These are phyloP conservation scores for Aromia moschata DNA, from an alignment of 2,888 invertebrate genomes.

Conservation along the genomic window DNA sequence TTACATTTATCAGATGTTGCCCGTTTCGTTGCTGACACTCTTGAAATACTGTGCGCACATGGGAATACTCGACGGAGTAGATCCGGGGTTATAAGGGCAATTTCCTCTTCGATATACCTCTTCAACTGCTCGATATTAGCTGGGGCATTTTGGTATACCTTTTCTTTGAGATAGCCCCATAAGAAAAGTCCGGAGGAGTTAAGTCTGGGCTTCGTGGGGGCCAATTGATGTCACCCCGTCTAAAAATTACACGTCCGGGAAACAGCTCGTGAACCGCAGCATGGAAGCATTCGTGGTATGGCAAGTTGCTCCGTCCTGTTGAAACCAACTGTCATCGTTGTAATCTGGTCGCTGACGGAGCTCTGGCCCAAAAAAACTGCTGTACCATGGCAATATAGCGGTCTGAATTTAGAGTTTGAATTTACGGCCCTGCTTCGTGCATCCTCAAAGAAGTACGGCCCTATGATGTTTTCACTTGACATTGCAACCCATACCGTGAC, in stretches of 20 bases:
- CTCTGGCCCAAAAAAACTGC: too few species aligned
- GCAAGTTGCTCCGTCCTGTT: background rate
- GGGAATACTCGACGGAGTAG: background rate
- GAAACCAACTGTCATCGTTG: too few species aligned
- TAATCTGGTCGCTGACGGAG: too few species aligned
- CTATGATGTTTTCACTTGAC: too few species aligned
- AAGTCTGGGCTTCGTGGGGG: constrained; percentile 9
- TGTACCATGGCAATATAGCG: too few species aligned
- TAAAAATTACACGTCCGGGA: constrained; percentile 8
- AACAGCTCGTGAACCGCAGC: constrained; percentile 6
- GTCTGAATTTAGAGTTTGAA: too few species aligned
- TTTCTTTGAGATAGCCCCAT: background rate
- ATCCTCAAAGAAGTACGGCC: too few species aligned
- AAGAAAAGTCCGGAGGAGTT: background rate
- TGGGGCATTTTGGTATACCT: background rate
- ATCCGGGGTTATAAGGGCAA: background rate
- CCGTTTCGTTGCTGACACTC: background rate
- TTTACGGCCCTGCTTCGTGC: too few species aligned
- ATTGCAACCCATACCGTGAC: too few species aligned
- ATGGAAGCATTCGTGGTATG: constrained; percentile 4
- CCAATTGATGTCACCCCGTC: constrained; percentile 1
- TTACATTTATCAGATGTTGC: background rate
- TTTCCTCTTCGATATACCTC: background rate
- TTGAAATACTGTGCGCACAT: background rate
- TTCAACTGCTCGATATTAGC: background rate